Percentiles rank a stretch among this genome's conserved stretches.
These are phyloP conservation scores for Anolis apletophallus DNA, from an alignment of 2,797 vertebrate species.

Conservation along the genomic window DNA sequence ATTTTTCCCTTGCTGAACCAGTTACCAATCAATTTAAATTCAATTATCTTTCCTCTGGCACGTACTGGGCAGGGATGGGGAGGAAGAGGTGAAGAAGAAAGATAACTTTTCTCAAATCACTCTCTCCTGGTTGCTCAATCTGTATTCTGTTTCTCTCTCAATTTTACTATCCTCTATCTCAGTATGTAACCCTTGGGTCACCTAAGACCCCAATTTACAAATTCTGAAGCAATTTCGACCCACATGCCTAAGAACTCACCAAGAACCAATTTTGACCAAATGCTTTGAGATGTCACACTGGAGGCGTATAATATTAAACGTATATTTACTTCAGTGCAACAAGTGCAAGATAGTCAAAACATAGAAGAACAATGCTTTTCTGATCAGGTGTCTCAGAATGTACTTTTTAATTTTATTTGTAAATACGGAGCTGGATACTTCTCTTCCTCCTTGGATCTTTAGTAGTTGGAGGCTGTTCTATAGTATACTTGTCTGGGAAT, in stretches of 20 bases:
- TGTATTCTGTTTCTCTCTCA: not conserved
- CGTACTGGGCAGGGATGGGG: not conserved
- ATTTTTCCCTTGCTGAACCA: constrained; percentile 6
- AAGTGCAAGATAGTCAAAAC: not conserved
- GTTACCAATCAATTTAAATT: not conserved
- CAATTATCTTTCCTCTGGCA: not conserved
- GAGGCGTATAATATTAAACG: not conserved
- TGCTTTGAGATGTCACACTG: not conserved
- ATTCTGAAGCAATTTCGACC: too few relatives aligned
- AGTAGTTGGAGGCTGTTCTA: not conserved
- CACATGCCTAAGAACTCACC: not conserved
- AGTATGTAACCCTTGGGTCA: not conserved
- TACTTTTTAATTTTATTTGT: not conserved
- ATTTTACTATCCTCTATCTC: not conserved
- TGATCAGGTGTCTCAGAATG: not conserved
- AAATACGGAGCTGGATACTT: not conserved
- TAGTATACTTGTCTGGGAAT: not conserved
- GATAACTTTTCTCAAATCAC: not conserved
- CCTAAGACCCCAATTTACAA: not conserved
- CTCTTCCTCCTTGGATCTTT: not conserved
- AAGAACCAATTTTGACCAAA: not conserved
- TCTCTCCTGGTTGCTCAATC: not conserved
- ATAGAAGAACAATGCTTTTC: not conserved
- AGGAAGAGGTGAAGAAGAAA: not conserved
- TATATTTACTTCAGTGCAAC: not conserved